Base-by-base conservation (phyloP, 2,113 vertebrate species). In the Triplophysa rosa region DNA sequence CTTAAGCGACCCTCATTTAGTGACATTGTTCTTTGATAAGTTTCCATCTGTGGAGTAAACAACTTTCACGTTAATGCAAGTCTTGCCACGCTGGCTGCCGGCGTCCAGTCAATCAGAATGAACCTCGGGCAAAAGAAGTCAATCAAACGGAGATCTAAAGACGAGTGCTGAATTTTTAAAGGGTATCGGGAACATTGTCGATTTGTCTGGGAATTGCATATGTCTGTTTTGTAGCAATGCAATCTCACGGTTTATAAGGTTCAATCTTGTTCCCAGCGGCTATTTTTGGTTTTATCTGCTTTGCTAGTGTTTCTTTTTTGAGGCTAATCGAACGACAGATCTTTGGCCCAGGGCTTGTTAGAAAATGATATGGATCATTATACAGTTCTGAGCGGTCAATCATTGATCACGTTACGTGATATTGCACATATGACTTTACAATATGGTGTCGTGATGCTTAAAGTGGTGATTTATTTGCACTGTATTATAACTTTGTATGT, bases 381-480 rank as follows among this genome's bases (percentile, higher is more conserved):
- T 58, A 58, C 11, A n/a, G 67, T 54, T 70, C 23, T 71, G 52
- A 61, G n/a, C 17, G 21, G 10, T 59, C 54, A 23, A 40, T 61
- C 70, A 73, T 61, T 73, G 33, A 61, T 59, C 23, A 16, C 13
- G 40, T 73, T 59, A 73, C 40, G 59, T 6, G n/a, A 73, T 73
- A 61, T 61, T 59, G n/a, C 23, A 42, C 54, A 73, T 73, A 73
- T 73, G 13, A 11, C 10, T 37, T 59, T 40, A 56, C 47, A 33
- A 13, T 19, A 71, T 21, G 49, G 26, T 56, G 21, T 2, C 21
- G 9, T 21, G 29, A n/a, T 16, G 10, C 21, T 40, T 40, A 42
- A 42, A 73, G n/a, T 5, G 54, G 4, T 10, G 29, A 14, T 11
- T 42, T 24, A 42, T 71, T 12, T 71, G 26, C 5, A 16, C 49